Percentiles rank a stretch among this genome's conserved stretches.
These are phyloP conservation scores for Diadegma fenestrale DNA, from an alignment of 2,888 invertebrate genomes.

Conservation along the genomic window DNA sequence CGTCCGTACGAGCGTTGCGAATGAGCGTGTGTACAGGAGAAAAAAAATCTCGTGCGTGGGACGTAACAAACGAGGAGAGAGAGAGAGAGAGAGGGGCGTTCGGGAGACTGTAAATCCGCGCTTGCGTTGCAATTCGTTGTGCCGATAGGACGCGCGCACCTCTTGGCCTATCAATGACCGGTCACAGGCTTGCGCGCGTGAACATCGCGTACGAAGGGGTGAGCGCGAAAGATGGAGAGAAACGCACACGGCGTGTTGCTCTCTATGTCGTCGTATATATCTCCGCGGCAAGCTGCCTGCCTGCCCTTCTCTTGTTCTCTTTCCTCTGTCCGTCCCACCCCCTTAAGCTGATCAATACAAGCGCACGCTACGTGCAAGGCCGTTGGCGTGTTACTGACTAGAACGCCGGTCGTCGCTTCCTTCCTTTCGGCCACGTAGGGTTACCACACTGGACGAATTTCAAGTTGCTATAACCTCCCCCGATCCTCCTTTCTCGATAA, in stretches of 20 bases:
- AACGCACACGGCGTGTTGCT: slow-evolving; percentile 15
- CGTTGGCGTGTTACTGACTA: slow-evolving; percentile 78
- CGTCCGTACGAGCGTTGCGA: slow-evolving; percentile 18
- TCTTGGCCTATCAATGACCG: slow-evolving; percentile 83
- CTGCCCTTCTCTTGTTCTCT: neutral
- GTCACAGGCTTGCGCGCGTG: slow-evolving; percentile 56
- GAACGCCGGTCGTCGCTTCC: slow-evolving; percentile 52
- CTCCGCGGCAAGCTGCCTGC: slow-evolving; percentile 36
- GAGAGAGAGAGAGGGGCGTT: neutral
- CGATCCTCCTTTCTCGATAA: slow-evolving; percentile 11
- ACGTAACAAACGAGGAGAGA: neutral
- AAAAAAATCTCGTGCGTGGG: slow-evolving; percentile 15
- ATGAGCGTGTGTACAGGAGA: neutral
- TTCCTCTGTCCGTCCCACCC: neutral
- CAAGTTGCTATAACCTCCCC: neutral
- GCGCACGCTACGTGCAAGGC: slow-evolving; percentile 81
- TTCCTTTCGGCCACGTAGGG: slow-evolving; percentile 51
- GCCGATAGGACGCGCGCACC: slow-evolving; percentile 51
- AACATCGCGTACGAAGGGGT: slow-evolving; percentile 36
- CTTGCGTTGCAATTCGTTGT: slow-evolving; percentile 33
- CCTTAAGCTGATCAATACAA: slow-evolving; percentile 55
- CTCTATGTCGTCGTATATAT: slow-evolving; percentile 30
- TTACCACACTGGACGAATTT: slow-evolving; percentile 44
- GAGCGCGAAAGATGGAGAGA: slow-evolving; percentile 33
- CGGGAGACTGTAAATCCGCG: slow-evolving; percentile 28